Evolutionary conservation across 1,140 invertebrate species (phyloP), one percentile per base, ranked within the genome.

Genomic region (Drosophila kohkoa): DNA sequence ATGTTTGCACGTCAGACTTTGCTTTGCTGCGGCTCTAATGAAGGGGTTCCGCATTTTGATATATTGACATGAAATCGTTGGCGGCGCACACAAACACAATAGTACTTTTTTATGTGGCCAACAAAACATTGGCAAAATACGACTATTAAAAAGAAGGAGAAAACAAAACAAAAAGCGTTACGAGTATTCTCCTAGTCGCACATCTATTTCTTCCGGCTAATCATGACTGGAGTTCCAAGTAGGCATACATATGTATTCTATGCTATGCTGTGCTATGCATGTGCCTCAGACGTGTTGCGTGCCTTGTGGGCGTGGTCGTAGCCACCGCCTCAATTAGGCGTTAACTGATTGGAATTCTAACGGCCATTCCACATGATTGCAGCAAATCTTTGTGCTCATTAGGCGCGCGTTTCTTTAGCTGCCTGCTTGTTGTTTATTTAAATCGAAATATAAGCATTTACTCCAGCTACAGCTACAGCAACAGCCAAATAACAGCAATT

Each of bases 11-110:
- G 69, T 67, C 49, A 55, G 48, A 28, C 41, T 38, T 65, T 25
- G 20, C 25, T 30, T 30, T 46, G 68, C 41, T 55, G 68, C 28
- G 35, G n/a, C 57, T 55, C 46, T 88, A 89, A 88, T 90, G 81
- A 89, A 90, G 82, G 86, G 85, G 78, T 85, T 89, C 81, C 85
- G 77, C 77, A 83, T 81, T 77, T 71, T 89, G 83, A 87, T 88
- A 77, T 88, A 89, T 88, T 88, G 81, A 88, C 86, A 85, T 75
- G 81, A 68, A 77, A 73, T 63, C n/a, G 58, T 63, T 69, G 57
- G 49, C 63, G 25, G 43, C 28, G n/a, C 20, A 54, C 48, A 52
- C 46, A 51, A 38, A 58, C 35, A 25, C 16, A 11, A 58, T 20
- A 55, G 30, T 38, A 30, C 5, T 25, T 25, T 25, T 25, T 25